Conservation (phyloP, 2,797 vertebrate genomes). For the Phoebastria nigripes region DNA sequence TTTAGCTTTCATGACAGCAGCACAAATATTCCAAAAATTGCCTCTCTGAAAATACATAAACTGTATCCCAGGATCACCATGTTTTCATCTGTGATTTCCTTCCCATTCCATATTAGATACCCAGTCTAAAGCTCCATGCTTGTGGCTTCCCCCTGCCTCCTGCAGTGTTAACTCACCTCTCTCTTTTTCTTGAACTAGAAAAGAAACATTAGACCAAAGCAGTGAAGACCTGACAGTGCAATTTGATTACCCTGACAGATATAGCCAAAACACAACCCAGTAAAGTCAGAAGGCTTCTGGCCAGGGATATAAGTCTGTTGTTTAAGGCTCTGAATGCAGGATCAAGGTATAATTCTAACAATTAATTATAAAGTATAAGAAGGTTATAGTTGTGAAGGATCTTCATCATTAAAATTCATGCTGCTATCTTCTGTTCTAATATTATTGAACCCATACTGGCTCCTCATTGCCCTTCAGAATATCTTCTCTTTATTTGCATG, state of each 20-base stretch:
- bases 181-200: not conserved
- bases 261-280: not conserved
- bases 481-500: conserved; percentile 56
- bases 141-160: not conserved
- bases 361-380: conserved; percentile 61
- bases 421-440: conserved; percentile 39
- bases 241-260: not conserved
- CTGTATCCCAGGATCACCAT: not conserved
- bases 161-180: not conserved
- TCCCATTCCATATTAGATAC: not conserved
- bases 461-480: conserved; percentile 52
- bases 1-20: not conserved
- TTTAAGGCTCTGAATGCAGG: not conserved
- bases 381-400: conserved; percentile 20
- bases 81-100: not conserved
- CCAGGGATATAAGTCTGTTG: not conserved
- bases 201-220: not conserved
- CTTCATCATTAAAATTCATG: conserved; percentile 51
- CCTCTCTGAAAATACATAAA: not conserved
- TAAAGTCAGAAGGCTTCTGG: not conserved
- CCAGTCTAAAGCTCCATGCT: not conserved
- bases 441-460: not conserved
- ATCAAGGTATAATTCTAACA: conserved; percentile 21
- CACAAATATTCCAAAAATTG: not conserved
- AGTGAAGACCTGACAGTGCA: not conserved